Conservation (phyloP, 1,140 invertebrate genomes). For the Drosophila melanogaster region Release_6_plus_ISO1_MT NT_033777.3:16034001-16034500, state of each 20-base stretch:
- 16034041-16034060: neutral
- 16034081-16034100: slow-evolving; percentile 3
- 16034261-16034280: slow-evolving; percentile 48
- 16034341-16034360: slow-evolving; percentile 20
- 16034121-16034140: slow-evolving; percentile 41
- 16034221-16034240: slow-evolving; percentile 53
- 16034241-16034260: slow-evolving; percentile 84
- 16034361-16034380: neutral
- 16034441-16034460: slow-evolving; percentile 84
- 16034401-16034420: slow-evolving; percentile 10
- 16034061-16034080: neutral
- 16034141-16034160: slow-evolving; percentile 35
- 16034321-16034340: slow-evolving; percentile 77
- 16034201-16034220: slow-evolving; percentile 59
- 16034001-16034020: neutral
- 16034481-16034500: slow-evolving; percentile 3
- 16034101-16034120: neutral
- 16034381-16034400: neutral
- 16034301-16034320: slow-evolving; percentile 65
- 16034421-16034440: slow-evolving; percentile 72
- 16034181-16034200: slow-evolving; percentile 62
- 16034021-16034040: no score
- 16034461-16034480: slow-evolving; percentile 71
- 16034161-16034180: slow-evolving; percentile 56
- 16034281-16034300: slow-evolving; percentile 14